Evolutionary conservation across 2,113 vertebrate genomes (phyloP).

Genomic region (Dipodomys merriami): DNA sequence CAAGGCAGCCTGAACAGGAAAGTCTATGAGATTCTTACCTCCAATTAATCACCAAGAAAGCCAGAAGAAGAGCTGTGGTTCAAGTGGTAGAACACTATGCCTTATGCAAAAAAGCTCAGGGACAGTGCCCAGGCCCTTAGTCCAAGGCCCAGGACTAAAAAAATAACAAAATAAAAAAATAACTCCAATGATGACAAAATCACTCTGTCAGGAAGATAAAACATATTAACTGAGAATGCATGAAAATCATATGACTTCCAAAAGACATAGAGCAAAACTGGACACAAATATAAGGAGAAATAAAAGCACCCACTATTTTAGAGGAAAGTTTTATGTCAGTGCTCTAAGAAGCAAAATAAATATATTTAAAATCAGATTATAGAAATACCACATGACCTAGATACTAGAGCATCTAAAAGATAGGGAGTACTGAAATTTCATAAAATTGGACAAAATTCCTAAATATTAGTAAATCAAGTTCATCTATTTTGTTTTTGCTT

Average conservation of each 20-base stretch:
- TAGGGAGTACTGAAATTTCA: background rate
- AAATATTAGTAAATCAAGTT: conserved; percentile 12
- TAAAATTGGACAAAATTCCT: background rate
- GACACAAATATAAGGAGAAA: background rate
- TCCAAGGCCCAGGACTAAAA: too few relatives aligned
- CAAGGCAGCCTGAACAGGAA: too few relatives aligned
- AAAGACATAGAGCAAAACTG: background rate
- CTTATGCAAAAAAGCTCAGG: too few relatives aligned
- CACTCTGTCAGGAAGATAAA: conserved; percentile 5
- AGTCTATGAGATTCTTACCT: too few relatives aligned
- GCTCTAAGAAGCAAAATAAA: background rate
- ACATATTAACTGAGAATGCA: background rate
- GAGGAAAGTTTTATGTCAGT: background rate
- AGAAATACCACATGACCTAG: background rate
- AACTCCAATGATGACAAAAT: background rate
- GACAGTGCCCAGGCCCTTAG: too few relatives aligned
- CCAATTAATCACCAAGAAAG: too few relatives aligned
- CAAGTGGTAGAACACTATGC: too few relatives aligned
- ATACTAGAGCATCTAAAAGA: background rate
- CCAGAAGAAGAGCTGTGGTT: too few relatives aligned
- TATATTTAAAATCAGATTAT: background rate
- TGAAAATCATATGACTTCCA: background rate
- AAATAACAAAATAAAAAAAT: too few relatives aligned
- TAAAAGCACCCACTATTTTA: background rate
- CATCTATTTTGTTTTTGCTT: background rate